phyloP scores from a whole-genome alignment of 2,888 invertebrate genomes.

The Agriopis marginaria region DNA sequence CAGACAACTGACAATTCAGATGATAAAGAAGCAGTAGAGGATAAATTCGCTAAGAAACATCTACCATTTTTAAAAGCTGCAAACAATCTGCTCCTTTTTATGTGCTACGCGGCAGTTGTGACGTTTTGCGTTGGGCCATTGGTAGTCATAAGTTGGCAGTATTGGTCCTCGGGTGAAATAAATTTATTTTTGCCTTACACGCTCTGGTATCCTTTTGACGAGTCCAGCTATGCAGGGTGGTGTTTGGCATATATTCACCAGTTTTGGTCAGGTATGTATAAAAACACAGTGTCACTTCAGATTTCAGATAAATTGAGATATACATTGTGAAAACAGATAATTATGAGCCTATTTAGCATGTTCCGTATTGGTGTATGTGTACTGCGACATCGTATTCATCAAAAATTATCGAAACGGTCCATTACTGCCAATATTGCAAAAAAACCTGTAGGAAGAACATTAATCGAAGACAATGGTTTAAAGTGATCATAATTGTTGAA shows the following conservation, averaged over 20 bases:
- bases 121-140: constrained; percentile 55
- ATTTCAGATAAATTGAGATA: not conserved
- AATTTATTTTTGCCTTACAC: constrained; percentile 57
- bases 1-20: constrained; percentile 17
- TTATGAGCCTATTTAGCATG: constrained; percentile 6
- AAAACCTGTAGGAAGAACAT: too few species aligned
- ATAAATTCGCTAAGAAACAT: constrained; percentile 36
- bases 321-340: constrained; percentile 4
- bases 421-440: not conserved
- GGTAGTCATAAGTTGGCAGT: constrained; percentile 47
- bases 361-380: constrained; percentile 1
- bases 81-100: constrained; percentile 41
- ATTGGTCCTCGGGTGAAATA: constrained; percentile 53
- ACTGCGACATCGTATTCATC: constrained; percentile 2
- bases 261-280: constrained; percentile 56
- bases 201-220: constrained; percentile 64
- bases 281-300: not conserved
- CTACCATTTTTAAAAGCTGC: constrained; percentile 45
- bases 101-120: constrained; percentile 36
- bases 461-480: too few species aligned
- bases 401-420: not conserved
- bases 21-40: constrained; percentile 17
- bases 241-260: constrained; percentile 57
- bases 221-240: constrained; percentile 51
- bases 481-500: too few species aligned